phyloP scores from a whole-genome alignment of 1,140 invertebrate genomes.

The Riptortus pedestris region DNA sequence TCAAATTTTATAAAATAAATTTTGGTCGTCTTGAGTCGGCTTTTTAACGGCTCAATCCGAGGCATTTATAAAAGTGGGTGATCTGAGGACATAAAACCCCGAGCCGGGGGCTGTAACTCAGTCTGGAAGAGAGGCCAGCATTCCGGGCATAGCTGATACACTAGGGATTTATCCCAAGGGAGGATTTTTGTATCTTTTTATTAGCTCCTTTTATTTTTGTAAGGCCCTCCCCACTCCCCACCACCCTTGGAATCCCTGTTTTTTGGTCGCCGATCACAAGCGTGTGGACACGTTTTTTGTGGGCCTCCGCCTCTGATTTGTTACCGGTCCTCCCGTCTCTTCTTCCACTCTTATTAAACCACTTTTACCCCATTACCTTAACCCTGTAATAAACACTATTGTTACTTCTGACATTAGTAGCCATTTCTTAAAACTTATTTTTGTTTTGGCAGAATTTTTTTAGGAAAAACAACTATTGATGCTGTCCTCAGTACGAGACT shows the following conservation, averaged over 20 bases:
- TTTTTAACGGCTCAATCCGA: conserved; percentile 15
- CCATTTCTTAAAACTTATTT: too few species aligned
- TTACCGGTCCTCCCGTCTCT: not conserved
- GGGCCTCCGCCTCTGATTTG: not conserved
- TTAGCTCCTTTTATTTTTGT: too few species aligned
- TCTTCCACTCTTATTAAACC: not conserved
- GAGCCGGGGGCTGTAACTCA: not conserved
- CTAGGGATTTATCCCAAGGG: not conserved
- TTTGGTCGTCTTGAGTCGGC: not conserved
- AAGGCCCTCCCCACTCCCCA: too few species aligned
- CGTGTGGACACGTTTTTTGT: conserved; percentile 16
- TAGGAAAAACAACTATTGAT: too few species aligned
- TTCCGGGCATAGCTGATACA: not conserved
- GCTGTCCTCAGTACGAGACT: too few species aligned
- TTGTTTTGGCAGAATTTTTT: too few species aligned
- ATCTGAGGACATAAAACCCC: conserved; percentile 5
- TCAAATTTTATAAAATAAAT: conserved; percentile 15
- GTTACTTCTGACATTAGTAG: too few species aligned
- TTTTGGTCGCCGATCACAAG: not conserved
- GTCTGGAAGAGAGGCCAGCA: not conserved
- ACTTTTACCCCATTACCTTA: too few species aligned
- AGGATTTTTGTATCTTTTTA: conserved; percentile 12
- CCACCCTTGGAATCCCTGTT: not conserved
- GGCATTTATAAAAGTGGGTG: conserved; percentile 10
- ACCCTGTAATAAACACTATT: too few species aligned